Conservation (phyloP, 92 coral and sea anemone genomes). For the Siderastrea siderea region DNA sequence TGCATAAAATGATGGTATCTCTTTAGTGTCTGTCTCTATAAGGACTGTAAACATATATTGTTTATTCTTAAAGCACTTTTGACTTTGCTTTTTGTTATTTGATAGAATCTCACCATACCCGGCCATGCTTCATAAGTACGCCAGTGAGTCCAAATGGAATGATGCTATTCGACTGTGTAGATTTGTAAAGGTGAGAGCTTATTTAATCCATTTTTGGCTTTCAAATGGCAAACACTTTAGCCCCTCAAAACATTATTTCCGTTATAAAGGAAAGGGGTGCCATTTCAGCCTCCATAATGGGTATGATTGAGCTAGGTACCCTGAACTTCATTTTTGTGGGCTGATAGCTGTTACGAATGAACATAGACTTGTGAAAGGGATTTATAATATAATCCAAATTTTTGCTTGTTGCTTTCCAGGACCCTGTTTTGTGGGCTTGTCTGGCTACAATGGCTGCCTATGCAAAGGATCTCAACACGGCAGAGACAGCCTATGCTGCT, state of each 20-base stretch:
- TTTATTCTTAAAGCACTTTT: not conserved
- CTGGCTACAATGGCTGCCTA: constrained; percentile 99
- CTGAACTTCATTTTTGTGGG: too few relatives aligned
- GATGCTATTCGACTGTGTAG: constrained; percentile 98
- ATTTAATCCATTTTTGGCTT: not conserved
- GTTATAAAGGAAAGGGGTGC: too few relatives aligned
- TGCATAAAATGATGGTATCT: too few relatives aligned
- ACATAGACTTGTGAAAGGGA: not conserved
- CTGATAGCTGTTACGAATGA: too few relatives aligned
- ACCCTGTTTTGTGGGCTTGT: constrained; percentile 95
- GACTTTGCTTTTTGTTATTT: not conserved
- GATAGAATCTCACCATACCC: constrained; percentile 96
- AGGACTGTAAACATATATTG: not conserved
- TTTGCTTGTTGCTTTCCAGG: constrained; percentile 49
- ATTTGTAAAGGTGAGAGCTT: constrained; percentile 89
- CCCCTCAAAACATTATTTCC: not conserved
- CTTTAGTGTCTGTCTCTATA: not conserved
- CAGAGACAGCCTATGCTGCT: constrained; percentile 98
- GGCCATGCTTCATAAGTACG: constrained; percentile 95
- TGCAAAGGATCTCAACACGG: constrained; percentile 96
- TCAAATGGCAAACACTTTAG: too few relatives aligned
- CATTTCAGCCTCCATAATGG: too few relatives aligned
- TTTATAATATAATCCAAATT: too few relatives aligned
- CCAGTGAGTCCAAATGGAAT: constrained; percentile 93
- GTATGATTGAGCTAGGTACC: too few relatives aligned